These are phyloP conservation scores for Porites divaricata DNA, from an alignment of 92 coral and sea anemone species.

Conservation along the genomic window DNA sequence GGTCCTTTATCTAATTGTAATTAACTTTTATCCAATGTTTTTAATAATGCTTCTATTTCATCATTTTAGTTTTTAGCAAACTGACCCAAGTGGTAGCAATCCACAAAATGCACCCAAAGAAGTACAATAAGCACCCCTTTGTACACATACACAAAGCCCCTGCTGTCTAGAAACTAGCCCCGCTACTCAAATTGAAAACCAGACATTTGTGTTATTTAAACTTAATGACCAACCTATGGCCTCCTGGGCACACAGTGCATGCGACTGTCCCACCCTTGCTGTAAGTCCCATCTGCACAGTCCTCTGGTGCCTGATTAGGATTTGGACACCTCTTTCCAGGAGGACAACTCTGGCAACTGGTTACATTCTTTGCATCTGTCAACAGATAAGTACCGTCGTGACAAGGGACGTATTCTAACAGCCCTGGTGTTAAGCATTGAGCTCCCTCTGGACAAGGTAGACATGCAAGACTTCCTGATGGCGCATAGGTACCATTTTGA, in stretches of 20 bases:
- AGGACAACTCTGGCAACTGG: slow-evolving; percentile 76
- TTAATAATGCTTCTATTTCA: too few species aligned
- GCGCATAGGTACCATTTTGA: slow-evolving; percentile 65
- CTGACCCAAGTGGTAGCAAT: too few species aligned
- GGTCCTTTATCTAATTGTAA: too few species aligned
- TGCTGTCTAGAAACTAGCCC: too few species aligned
- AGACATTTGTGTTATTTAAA: background rate
- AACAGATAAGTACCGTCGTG: slow-evolving; percentile 72
- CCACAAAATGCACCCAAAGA: too few species aligned
- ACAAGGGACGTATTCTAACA: slow-evolving; percentile 70
- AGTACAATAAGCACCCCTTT: too few species aligned
- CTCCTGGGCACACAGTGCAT: slow-evolving; percentile 93
- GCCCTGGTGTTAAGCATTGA: slow-evolving; percentile 69
- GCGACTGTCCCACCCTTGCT: slow-evolving; percentile 74
- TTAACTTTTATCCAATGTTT: too few species aligned
- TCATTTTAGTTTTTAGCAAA: too few species aligned
- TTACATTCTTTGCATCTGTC: slow-evolving; percentile 35
- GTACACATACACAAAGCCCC: too few species aligned
- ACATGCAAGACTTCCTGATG: slow-evolving; percentile 69
- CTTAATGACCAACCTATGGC: slow-evolving; percentile 67
- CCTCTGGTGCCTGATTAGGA: slow-evolving; percentile 65
- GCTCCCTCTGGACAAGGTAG: slow-evolving; percentile 76
- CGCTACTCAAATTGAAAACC: too few species aligned
- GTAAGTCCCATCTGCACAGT: slow-evolving; percentile 83
- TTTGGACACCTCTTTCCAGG: slow-evolving; percentile 79